Conservation (phyloP, 2,113 vertebrate species). For the Mobula hypostoma region DNA sequence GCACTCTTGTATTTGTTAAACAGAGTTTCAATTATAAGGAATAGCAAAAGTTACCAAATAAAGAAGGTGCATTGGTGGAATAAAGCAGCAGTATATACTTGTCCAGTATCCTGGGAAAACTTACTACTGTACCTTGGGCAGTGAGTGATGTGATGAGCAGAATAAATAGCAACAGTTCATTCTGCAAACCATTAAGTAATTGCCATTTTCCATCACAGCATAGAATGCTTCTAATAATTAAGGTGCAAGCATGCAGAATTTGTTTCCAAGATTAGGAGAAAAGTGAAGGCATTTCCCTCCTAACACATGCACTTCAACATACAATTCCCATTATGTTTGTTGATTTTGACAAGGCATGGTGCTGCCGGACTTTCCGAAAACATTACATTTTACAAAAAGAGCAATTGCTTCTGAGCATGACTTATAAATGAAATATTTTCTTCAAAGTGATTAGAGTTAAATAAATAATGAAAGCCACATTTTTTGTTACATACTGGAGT, state of each 20-base stretch:
- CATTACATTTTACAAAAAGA: background rate
- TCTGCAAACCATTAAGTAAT: constrained; percentile 40
- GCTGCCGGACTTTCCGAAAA: background rate
- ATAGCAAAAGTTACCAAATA: background rate
- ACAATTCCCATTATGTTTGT: background rate
- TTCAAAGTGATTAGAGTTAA: background rate
- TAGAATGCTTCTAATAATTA: constrained; percentile 40
- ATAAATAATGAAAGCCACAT: background rate
- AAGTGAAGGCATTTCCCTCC: background rate
- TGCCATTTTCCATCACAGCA: constrained; percentile 40
- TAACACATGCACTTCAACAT: background rate
- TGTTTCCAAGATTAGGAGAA: background rate
- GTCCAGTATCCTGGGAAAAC: constrained; percentile 26
- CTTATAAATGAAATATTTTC: background rate
- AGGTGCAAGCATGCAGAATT: constrained; percentile 35
- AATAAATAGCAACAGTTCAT: constrained; percentile 37
- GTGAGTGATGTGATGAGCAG: constrained; percentile 36
- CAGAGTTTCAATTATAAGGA: background rate
- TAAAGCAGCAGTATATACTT: background rate
- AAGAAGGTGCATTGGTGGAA: background rate
- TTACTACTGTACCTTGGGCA: constrained; percentile 4
- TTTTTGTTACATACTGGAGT: background rate
- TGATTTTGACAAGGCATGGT: constrained; percentile 16
- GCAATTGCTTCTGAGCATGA: background rate
- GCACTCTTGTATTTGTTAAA: background rate